phyloP scores from a whole-genome alignment of 2,797 vertebrate species.

The Mormyrops boulengeri region DNA sequence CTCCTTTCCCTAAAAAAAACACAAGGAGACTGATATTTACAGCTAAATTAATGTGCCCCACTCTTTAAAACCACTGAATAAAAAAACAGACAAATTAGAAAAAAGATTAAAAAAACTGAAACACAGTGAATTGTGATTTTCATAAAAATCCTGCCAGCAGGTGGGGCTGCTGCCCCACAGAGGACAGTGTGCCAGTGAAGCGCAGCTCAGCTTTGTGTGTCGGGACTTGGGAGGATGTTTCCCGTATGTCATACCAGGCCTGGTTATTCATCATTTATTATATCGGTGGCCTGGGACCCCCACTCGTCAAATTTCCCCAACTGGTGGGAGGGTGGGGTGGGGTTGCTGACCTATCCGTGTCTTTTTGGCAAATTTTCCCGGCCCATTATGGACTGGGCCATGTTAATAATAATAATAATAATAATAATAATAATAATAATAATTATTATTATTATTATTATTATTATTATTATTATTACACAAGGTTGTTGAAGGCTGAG shows the following conservation, averaged over 20 bases:
- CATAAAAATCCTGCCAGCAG: neutral
- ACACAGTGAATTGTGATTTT: neutral
- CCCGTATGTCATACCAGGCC: neutral
- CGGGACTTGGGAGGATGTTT: neutral
- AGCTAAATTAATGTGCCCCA: neutral
- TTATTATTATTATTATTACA: neutral
- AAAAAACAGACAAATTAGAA: neutral
- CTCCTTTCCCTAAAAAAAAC: conserved; percentile 75
- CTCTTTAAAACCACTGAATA: neutral
- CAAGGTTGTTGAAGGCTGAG: neutral
- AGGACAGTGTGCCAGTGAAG: neutral
- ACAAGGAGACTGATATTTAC: neutral
- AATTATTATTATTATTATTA: neutral
- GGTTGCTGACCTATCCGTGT: neutral
- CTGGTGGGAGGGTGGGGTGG: neutral
- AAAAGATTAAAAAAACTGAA: neutral
- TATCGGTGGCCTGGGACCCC: neutral
- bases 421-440: too few relatives aligned
- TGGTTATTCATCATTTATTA: neutral
- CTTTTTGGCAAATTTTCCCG: neutral
- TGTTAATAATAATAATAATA: too few relatives aligned
- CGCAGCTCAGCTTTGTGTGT: too few relatives aligned
- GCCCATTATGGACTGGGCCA: neutral
- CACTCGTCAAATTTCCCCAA: neutral
- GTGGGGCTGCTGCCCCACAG: neutral